A percentile compares a stretch with the other conserved stretches of the same genome.
Conservation (phyloP, 1,140 invertebrate species). For the Temnothorax curvispinosus region DNA sequence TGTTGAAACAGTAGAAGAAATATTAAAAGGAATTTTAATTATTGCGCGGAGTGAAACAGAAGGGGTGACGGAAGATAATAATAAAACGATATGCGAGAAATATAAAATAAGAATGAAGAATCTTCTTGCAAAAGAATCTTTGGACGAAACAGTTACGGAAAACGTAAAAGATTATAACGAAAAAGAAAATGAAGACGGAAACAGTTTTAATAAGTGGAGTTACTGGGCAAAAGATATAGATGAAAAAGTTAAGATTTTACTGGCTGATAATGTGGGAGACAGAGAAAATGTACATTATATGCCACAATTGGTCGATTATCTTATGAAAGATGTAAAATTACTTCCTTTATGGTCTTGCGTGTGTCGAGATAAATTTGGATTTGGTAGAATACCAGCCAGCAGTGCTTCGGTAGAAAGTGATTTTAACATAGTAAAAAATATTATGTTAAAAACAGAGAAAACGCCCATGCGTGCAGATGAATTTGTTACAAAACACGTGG, state of each 20-base stretch:
- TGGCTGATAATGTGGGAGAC: neutral
- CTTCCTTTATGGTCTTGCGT: neutral
- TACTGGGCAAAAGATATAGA: neutral
- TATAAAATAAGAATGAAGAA: conserved; percentile 2
- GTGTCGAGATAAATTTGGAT: neutral
- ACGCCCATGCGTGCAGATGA: neutral
- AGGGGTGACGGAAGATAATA: neutral
- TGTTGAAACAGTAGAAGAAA: neutral
- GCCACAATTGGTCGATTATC: neutral
- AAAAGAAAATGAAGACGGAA: neutral
- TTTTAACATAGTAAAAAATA: neutral
- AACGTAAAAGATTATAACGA: neutral
- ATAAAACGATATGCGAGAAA: neutral
- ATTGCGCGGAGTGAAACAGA: neutral
- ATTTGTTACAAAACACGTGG: neutral
- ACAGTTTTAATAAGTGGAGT: neutral
- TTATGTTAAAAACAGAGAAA: neutral
- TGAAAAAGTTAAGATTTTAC: neutral
- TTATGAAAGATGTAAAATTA: neutral
- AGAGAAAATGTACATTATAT: neutral
- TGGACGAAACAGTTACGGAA: neutral
- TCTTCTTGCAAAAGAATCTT: neutral
- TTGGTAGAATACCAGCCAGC: neutral
- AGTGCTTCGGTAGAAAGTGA: neutral
- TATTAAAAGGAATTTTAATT: conserved; percentile 26